phyloP scores from a whole-genome alignment of 2,888 invertebrate species.

The Imbricaverruca yamaguchii region DNA sequence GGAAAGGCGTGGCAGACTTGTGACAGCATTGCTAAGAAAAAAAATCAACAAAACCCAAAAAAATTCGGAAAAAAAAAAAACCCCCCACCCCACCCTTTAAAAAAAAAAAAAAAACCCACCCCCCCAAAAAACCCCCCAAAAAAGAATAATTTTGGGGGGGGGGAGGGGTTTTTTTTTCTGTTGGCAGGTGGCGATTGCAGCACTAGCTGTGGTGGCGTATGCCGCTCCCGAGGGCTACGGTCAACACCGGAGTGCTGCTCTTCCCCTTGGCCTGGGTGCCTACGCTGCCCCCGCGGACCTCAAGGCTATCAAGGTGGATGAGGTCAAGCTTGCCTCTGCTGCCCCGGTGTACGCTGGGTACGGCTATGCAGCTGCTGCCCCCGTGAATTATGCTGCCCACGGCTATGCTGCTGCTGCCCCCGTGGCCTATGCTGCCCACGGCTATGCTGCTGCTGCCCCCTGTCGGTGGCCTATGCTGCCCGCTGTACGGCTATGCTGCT shows the following conservation, averaged over 20 bases:
- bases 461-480: background rate
- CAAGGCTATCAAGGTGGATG: background rate
- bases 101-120: no score
- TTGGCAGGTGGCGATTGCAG: background rate
- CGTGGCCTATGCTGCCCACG: background rate
- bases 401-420: background rate
- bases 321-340: background rate
- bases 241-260: background rate
- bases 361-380: background rate
- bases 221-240: background rate
- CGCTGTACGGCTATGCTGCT: conserved; percentile 16
- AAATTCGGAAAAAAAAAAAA: no score
- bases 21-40: no score
- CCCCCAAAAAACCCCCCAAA: no score
- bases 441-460: background rate
- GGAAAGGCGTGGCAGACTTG: no score
- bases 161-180: no score
- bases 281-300: background rate
- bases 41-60: no score
- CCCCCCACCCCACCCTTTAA: no score
- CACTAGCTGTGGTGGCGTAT: background rate
- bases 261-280: background rate
- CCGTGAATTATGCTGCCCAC: background rate
- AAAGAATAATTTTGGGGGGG: no score
- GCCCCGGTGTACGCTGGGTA: background rate